phyloP scores from a whole-genome alignment of 2,888 invertebrate genomes.

The Parnassius orleans region DNA sequence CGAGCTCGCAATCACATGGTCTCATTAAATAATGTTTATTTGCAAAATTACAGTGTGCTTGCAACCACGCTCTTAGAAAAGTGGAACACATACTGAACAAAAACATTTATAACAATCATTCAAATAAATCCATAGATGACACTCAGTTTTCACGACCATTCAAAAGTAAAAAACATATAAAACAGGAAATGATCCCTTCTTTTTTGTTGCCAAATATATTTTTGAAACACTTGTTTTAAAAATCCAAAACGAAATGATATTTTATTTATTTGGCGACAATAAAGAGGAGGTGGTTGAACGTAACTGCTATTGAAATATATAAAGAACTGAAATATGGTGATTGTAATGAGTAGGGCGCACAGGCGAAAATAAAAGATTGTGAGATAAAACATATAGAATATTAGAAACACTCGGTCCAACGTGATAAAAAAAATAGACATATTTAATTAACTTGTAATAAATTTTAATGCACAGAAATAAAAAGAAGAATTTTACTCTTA shows the following conservation, averaged over 20 bases:
- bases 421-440: conserved; percentile 45
- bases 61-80: conserved; percentile 59
- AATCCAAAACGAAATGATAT: too few relatives aligned
- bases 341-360: conserved; percentile 43
- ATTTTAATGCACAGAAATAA: conserved; percentile 49
- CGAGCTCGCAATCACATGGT: conserved; percentile 54
- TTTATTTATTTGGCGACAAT: conserved; percentile 45
- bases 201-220: conserved; percentile 46
- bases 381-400: conserved; percentile 41
- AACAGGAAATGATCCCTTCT: conserved; percentile 58
- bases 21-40: neutral
- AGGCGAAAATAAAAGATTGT: conserved; percentile 49
- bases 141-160: conserved; percentile 67
- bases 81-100: conserved; percentile 49
- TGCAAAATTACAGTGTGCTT: conserved; percentile 33
- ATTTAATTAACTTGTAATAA: conserved; percentile 45
- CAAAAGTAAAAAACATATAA: conserved; percentile 57
- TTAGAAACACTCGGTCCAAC: conserved; percentile 38
- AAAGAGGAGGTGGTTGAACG: conserved; percentile 42
- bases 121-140: conserved; percentile 60
- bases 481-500: conserved; percentile 61
- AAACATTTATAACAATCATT: conserved; percentile 69
- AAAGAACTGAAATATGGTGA: conserved; percentile 44
- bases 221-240: neutral
- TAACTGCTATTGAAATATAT: conserved; percentile 49